Evolutionary conservation across 2,113 vertebrate species (phyloP), one percentile per base, ranked within the genome.

Genomic region (Damaliscus lunatus): DNA sequence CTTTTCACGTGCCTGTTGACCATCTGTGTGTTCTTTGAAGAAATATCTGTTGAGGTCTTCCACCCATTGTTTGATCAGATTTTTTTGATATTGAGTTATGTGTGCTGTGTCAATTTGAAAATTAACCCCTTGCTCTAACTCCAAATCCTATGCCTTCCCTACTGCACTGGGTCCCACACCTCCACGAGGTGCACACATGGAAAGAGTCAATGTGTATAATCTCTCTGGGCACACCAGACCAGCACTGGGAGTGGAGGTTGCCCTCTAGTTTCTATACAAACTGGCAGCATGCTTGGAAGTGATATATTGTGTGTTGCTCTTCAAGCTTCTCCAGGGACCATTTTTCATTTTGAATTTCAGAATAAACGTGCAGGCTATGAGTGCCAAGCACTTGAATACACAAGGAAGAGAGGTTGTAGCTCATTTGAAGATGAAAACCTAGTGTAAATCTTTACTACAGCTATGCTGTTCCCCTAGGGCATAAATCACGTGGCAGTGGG

Each of bases 361-460:
- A 50, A 92, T 94, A 97, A 84, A 96, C 19, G 55, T 67, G 52
- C 80, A 88, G 82, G 77, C 48, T 82, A 27, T 84, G 90, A 94
- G 90, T 88, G 96, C 95, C 95, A 97, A 94, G 80, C 90, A 95
- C 90, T 96, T 92, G 90, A 96, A 95, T 91, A 94, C 59, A 96
- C 91, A 87, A 87, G 78, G 23, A 96, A 94, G 62, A 96, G 62
- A 48, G 52, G n/a, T n/a, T 88, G 33, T 97, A 89, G 84, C 78
- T 97, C 94, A 98, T 92, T 81, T 89, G 97, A 97, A 96, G 78
- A 97, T 96, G 88, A 97, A 96, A 98, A 74, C 64, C 43, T 27
- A 17, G 46, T 48, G 14, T 92, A 90, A 97, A 93, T 96, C 90
- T 97, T 96, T n/a, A 80, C 60, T n/a, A 25, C n/a, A 67, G 62